Conservation (phyloP, 1,140 invertebrate genomes). For the Lepidurus arcticus region DNA sequence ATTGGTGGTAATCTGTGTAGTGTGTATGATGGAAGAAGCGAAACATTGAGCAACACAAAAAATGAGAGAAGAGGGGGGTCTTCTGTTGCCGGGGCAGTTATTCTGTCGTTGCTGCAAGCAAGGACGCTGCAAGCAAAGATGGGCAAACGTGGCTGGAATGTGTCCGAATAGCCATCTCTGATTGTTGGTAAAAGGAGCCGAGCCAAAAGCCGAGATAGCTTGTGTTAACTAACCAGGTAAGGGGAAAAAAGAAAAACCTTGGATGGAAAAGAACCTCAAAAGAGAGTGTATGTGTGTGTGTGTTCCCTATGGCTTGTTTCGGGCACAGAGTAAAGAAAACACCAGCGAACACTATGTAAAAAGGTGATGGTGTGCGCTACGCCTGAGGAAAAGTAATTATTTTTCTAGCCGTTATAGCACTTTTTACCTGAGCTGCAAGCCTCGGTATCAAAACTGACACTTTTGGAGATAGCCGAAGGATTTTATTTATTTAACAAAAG, state of each 20-base stretch:
- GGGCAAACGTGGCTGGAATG: not conserved
- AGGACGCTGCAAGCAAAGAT: not conserved
- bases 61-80: not conserved
- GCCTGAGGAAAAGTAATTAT: slow-evolving; percentile 4
- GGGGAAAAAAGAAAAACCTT: not conserved
- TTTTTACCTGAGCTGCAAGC: not conserved
- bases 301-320: not conserved
- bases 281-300: not conserved
- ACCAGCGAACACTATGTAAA: not conserved
- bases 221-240: not conserved
- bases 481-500: too few relatives aligned
- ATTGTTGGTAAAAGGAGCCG: not conserved
- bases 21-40: slow-evolving; percentile 10
- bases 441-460: not conserved
- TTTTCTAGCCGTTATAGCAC: not conserved
- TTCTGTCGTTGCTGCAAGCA: slow-evolving; percentile 18
- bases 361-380: slow-evolving; percentile 13
- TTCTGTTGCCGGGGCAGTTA: not conserved
- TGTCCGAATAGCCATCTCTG: not conserved
- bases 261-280: not conserved
- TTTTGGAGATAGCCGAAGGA: not conserved
- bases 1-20: not conserved
- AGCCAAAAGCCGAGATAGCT: not conserved
- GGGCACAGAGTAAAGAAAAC: not conserved
- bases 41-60: not conserved